Evolutionary conservation across 2,113 vertebrate species (phyloP), one percentile per base, ranked within the genome.

Genomic region (Piaya cayana): DNA sequence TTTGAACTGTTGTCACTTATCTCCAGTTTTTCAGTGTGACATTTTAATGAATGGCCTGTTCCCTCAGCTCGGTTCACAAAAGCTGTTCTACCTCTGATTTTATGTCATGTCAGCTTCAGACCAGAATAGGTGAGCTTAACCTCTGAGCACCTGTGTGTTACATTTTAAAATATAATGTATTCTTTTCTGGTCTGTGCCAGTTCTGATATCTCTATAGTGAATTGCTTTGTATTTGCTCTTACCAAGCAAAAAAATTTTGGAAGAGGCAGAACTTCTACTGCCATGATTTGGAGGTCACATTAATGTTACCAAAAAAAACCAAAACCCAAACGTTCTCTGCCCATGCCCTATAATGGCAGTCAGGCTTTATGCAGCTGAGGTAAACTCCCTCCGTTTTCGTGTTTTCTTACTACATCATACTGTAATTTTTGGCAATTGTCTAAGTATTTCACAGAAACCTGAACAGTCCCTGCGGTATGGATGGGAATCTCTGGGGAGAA

Each of bases 11-110:
- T 76, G 42, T 78, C 58, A 87, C 65, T 82, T 88, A 36, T 37
- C 53, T 92, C 34, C 63, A 82, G 43, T 80, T 79, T 92, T 95
- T 92, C 82, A n/a, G 36, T 64, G 21, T 88, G 67, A 64, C 75
- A 76, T 90, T 93, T 94, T 90, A 94, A 90, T 86, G 79, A 95
- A 94, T 71, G 86, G 58, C 58, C 34, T 90, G 67, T 82, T 93
- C 56, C 71, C 63, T 93, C 75, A 64, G 70, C 83, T 82, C 2
- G 0, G 67, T 68, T 93, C 79, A 64, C 70, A 95, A 91, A 85
- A 90, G 86, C 67, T 90, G n/a, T 90, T 85, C 79, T 92, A 55
- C 64, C 63, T 90, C 75, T 64, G 71, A 80, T 88, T 93, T 88
- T 85, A 64, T 76, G 82, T 79, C 36, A 55, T 72, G 71, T 93